Percentiles rank a stretch among this genome's conserved stretches.
These are phyloP conservation scores for Portevinia maculata DNA, from an alignment of 2,888 invertebrate genomes.

Conservation along the genomic window DNA sequence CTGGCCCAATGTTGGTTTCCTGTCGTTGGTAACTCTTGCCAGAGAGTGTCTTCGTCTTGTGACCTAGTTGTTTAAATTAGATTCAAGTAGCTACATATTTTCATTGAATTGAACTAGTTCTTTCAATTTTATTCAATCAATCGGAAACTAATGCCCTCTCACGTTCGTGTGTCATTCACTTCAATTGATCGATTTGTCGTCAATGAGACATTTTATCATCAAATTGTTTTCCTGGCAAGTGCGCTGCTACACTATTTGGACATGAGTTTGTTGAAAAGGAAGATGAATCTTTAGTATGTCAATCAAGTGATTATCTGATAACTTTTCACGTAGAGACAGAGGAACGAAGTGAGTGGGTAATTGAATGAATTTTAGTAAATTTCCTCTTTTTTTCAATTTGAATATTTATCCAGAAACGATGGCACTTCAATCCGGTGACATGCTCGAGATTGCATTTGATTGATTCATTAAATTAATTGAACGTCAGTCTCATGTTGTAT, in stretches of 20 bases:
- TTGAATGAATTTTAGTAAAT: neutral
- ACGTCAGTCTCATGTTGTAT: slow-evolving; percentile 2
- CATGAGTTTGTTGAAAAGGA: slow-evolving; percentile 7
- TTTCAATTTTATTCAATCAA: slow-evolving; percentile 23
- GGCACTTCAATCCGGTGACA: neutral
- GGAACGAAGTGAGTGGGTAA: neutral
- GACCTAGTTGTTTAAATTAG: slow-evolving; percentile 14
- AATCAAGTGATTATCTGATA: slow-evolving; percentile 42
- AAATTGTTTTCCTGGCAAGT: slow-evolving; percentile 1
- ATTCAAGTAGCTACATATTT: slow-evolving; percentile 8
- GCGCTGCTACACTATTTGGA: neutral
- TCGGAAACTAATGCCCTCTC: neutral
- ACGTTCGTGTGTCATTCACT: slow-evolving; percentile 20
- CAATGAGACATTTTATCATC: slow-evolving; percentile 16
- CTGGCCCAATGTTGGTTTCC: neutral
- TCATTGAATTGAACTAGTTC: slow-evolving; percentile 1
- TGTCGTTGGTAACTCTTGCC: neutral
- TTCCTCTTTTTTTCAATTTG: neutral
- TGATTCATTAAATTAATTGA: slow-evolving; percentile 37
- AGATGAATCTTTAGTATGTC: slow-evolving; percentile 33
- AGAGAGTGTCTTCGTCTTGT: neutral
- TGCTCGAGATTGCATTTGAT: slow-evolving; percentile 37
- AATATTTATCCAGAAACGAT: slow-evolving; percentile 6
- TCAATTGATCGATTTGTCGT: slow-evolving; percentile 42
- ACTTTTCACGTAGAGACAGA: neutral